Evolutionary conservation across 2,888 invertebrate genomes (phyloP).

Genomic region (Melieria picta): DNA sequence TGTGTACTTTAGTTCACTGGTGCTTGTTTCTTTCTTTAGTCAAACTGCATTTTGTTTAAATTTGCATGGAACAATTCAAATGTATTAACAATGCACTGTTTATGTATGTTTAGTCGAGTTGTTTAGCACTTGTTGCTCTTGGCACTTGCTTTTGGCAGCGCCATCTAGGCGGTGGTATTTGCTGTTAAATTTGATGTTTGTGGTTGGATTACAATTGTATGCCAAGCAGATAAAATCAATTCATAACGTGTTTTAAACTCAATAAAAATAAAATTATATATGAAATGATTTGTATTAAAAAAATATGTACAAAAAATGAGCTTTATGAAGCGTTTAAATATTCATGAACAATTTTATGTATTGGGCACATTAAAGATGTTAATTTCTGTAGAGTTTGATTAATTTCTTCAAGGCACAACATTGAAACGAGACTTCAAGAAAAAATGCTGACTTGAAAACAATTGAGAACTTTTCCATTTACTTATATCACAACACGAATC

Average conservation of each 20-base stretch:
- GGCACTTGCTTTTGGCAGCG: background rate
- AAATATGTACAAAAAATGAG: background rate
- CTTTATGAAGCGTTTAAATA: no score
- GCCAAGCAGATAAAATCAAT: no score
- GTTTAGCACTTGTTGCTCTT: background rate
- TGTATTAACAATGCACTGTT: background rate
- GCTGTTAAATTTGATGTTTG: conserved; percentile 7
- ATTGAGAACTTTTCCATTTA: no score
- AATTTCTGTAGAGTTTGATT: no score
- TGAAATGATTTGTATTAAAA: background rate
- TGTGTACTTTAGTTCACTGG: background rate
- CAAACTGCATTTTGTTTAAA: background rate
- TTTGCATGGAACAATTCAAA: background rate
- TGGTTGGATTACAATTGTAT: no score
- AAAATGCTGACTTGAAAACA: no score
- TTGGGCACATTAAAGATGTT: no score
- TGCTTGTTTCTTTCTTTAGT: conserved; percentile 1
- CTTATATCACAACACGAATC: no score
- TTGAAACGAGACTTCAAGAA: no score
- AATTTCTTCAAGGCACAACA: no score
- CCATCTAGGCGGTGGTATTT: conserved; percentile 28
- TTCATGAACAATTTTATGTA: background rate
- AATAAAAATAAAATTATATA: background rate
- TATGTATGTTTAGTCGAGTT: background rate
- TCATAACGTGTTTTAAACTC: background rate